Conservation (phyloP, 2,888 invertebrate genomes). For the Diabrotica balteata region DNA sequence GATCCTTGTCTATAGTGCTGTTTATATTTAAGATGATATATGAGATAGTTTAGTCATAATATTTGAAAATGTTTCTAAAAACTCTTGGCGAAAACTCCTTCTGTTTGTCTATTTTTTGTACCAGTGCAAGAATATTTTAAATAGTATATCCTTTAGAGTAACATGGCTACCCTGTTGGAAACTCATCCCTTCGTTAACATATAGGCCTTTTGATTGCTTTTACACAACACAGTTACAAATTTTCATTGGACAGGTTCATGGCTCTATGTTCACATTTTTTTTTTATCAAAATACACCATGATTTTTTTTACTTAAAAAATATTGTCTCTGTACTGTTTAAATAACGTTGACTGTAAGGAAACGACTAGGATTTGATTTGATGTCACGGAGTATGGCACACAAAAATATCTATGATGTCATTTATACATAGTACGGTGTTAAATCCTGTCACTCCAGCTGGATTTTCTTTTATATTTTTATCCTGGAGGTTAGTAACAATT, state of each 20-base stretch:
- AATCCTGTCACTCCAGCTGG: background rate
- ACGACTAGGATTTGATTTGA: slow-evolving; percentile 61
- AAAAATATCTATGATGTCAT: slow-evolving; percentile 53
- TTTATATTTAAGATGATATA: too few relatives aligned
- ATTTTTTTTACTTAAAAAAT: slow-evolving; percentile 49
- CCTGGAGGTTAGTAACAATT: too few relatives aligned
- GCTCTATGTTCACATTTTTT: slow-evolving; percentile 36
- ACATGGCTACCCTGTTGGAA: slow-evolving; percentile 55
- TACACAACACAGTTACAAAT: slow-evolving; percentile 49
- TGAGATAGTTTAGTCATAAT: too few relatives aligned
- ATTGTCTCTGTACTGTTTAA: slow-evolving; percentile 50
- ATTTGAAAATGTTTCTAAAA: slow-evolving; percentile 5
- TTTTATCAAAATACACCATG: slow-evolving; percentile 45
- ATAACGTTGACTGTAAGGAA: slow-evolving; percentile 52
- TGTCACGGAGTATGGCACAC: slow-evolving; percentile 58
- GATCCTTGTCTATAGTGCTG: too few relatives aligned
- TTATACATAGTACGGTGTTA: slow-evolving; percentile 25
- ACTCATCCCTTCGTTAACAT: slow-evolving; percentile 42
- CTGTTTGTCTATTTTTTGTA: too few relatives aligned
- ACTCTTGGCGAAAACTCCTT: slow-evolving; percentile 38
- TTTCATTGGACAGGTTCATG: slow-evolving; percentile 53
- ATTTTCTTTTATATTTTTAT: background rate
- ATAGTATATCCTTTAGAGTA: slow-evolving; percentile 35
- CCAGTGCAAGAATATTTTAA: slow-evolving; percentile 16
- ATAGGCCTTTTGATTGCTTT: slow-evolving; percentile 59